Conservation (phyloP, 1,140 invertebrate species). For the Aphis craccivora region DNA sequence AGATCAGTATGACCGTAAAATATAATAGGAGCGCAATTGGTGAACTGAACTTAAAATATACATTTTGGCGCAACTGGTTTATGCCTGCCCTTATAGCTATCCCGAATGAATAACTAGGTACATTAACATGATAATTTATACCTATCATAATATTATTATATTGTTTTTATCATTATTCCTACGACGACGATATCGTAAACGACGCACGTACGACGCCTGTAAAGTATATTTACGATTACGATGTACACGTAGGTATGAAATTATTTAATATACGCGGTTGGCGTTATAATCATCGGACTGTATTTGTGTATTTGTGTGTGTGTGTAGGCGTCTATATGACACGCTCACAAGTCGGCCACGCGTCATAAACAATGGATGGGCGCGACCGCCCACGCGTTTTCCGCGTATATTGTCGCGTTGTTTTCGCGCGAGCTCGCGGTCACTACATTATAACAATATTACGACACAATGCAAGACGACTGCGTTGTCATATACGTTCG, state of each 20-base stretch:
- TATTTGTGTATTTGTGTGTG: background rate
- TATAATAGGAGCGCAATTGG: too few relatives aligned
- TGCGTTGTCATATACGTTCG: background rate
- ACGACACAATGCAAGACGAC: background rate
- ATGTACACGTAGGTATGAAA: background rate
- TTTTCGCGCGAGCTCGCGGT: constrained; percentile 32
- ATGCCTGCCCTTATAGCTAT: background rate
- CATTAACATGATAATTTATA: background rate
- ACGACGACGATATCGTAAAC: background rate
- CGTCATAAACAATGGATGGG: constrained; percentile 54
- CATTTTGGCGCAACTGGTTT: background rate
- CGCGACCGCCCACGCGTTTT: constrained; percentile 56
- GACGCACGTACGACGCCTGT: background rate
- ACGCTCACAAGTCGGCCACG: constrained; percentile 15
- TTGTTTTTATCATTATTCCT: background rate
- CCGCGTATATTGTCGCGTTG: background rate
- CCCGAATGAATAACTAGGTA: background rate
- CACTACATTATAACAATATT: background rate
- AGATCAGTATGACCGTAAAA: too few relatives aligned
- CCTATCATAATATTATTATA: background rate
- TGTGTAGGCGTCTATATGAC: constrained; percentile 25
- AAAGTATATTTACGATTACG: background rate
- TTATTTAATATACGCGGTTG: background rate
- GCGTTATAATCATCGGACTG: constrained; percentile 21
- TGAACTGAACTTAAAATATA: background rate